phyloP scores from a whole-genome alignment of 1,140 invertebrate genomes.

The Varroa destructor region DNA sequence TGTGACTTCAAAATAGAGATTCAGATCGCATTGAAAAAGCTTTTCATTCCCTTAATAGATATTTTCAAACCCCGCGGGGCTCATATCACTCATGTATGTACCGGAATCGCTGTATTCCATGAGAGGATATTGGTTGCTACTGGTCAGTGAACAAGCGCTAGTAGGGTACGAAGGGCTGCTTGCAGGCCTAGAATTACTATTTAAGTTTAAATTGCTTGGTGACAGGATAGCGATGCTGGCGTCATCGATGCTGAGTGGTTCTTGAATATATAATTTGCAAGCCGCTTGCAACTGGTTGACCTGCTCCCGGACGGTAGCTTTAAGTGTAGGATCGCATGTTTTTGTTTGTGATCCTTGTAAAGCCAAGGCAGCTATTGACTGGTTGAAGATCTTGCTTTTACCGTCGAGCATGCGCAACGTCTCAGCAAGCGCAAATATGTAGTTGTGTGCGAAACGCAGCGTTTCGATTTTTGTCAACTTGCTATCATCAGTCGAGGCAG shows the following conservation, averaged over 20 bases:
- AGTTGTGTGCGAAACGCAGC: slow-evolving; percentile 82
- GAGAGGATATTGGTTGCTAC: slow-evolving; percentile 7
- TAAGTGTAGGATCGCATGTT: slow-evolving; percentile 9
- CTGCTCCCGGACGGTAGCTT: slow-evolving; percentile 16
- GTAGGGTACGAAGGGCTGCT: background rate
- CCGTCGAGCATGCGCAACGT: slow-evolving; percentile 45
- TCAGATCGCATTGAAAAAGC: too few species aligned
- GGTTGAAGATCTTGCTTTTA: slow-evolving; percentile 21
- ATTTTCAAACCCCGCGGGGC: slow-evolving; percentile 1
- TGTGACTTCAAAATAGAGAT: too few species aligned
- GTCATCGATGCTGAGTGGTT: background rate
- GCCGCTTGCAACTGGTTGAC: slow-evolving; percentile 21
- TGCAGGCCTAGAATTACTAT: too few species aligned
- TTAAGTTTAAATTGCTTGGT: too few species aligned
- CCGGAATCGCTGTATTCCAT: slow-evolving; percentile 18
- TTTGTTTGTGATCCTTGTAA: slow-evolving; percentile 23
- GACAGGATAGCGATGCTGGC: too few species aligned
- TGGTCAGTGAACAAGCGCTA: background rate
- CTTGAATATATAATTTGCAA: slow-evolving; percentile 1
- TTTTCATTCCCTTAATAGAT: background rate
- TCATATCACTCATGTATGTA: slow-evolving; percentile 22
- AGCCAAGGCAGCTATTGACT: slow-evolving; percentile 12
- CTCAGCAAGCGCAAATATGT: slow-evolving; percentile 77
- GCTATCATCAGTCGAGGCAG: slow-evolving; percentile 78
- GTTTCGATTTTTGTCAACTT: slow-evolving; percentile 97